phyloP scores from a whole-genome alignment of 2,113 vertebrate species.

The Cyanocitta stelleri region DNA sequence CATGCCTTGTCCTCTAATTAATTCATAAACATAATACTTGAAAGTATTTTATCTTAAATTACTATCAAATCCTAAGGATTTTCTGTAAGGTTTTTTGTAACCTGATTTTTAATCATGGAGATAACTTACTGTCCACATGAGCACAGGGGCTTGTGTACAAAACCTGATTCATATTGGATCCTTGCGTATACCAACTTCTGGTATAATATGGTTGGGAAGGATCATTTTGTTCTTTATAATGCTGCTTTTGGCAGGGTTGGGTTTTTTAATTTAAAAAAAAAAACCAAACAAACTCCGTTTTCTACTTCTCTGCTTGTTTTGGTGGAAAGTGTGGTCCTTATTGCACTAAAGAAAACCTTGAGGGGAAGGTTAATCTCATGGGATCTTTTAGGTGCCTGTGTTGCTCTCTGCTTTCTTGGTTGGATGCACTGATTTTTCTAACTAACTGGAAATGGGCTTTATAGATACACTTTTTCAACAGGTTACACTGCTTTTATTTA shows the following conservation, averaged over 20 bases:
- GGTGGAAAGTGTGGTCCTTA: not conserved
- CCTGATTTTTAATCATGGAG: conserved; percentile 53
- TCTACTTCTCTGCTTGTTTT: not conserved
- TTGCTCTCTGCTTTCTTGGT: conserved; percentile 21
- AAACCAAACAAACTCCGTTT: not conserved
- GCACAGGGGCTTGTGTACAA: conserved; percentile 67
- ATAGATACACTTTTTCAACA: not conserved
- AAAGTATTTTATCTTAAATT: conserved; percentile 47
- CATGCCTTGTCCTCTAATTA: not conserved
- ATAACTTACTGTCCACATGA: conserved; percentile 52
- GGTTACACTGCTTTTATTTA: not conserved
- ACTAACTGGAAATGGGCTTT: conserved; percentile 2
- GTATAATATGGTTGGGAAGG: conserved; percentile 60
- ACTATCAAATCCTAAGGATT: conserved; percentile 86
- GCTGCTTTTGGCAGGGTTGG: not conserved
- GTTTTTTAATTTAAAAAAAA: not conserved
- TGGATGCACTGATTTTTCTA: not conserved
- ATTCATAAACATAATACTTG: conserved; percentile 5
- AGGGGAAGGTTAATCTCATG: not conserved
- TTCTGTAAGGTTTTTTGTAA: conserved; percentile 75
- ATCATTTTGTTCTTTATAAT: conserved; percentile 11
- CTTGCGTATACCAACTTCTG: conserved; percentile 73
- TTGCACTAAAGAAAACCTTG: not conserved
- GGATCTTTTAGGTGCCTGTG: not conserved
- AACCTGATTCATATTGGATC: conserved; percentile 90